Percentiles rank a stretch among this genome's conserved stretches.
Conservation (phyloP, 2,797 vertebrate genomes). For the Garrulus glandarius region DNA sequence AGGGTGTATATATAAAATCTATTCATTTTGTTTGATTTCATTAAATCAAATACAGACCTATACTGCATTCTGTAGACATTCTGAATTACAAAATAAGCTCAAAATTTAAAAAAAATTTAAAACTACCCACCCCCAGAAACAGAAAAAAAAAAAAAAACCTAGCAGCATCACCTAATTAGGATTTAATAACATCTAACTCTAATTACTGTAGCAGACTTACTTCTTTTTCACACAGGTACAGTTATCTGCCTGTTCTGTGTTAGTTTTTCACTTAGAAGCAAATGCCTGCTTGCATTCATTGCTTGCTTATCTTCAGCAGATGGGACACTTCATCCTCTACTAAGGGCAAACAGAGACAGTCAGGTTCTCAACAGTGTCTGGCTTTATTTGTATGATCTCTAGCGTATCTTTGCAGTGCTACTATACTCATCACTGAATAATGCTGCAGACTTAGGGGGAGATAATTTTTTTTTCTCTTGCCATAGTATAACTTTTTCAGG, state of each 20-base stretch:
- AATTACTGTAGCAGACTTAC: not conserved
- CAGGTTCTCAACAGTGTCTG: not conserved
- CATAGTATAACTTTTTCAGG: not conserved
- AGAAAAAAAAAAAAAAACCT: not conserved
- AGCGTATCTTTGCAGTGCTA: not conserved
- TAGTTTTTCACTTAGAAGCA: not conserved
- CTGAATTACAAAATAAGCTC: not conserved
- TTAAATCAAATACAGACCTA: not conserved
- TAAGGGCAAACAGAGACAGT: not conserved
- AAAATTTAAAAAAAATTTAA: not conserved
- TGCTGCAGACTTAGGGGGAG: conserved; percentile 32
- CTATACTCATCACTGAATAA: conserved; percentile 55
- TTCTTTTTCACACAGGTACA: not conserved
- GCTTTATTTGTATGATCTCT: not conserved
- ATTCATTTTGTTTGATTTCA: not conserved
- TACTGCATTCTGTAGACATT: not conserved
- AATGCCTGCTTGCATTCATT: not conserved
- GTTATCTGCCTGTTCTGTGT: not conserved
- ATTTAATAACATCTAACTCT: not conserved
- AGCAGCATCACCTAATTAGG: not conserved
- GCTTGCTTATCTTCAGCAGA: not conserved
- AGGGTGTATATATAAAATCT: not conserved
- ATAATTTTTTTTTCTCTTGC: not conserved
- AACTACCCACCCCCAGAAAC: not conserved
- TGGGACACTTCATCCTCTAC: not conserved